Base-by-base conservation (phyloP, 2,797 vertebrate species). In the Danio tinwini region DNA sequence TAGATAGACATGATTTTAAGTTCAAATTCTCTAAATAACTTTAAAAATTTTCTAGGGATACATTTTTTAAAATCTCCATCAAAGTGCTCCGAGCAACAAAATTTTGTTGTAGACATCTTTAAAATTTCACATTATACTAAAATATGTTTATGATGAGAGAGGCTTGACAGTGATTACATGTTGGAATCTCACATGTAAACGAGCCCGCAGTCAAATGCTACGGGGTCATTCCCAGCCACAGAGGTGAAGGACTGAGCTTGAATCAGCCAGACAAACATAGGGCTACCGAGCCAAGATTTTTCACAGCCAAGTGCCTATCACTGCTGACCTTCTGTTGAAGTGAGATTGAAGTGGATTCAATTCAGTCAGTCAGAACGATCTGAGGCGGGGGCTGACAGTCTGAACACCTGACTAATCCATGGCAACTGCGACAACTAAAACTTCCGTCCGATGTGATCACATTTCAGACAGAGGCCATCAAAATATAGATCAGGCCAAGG, bases 401-500 rank as follows among this genome's bases (percentile, higher is more conserved):
- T 56, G 47, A 47, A 68, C 58, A 76, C 53, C 53, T 63, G 52
- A 73, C 61, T 42, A 39, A 72, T 69, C 61, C 14, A 21, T 14
- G 14, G 42, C 74, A 77, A 62, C 44, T 68, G 68, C 19, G 9
- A 72, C 67, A 67, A 74, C 52, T 42, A 55, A 53, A 21, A 37
- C 68, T 61, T 17, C 4, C 10, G 29, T 52, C 29, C 37, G 64
- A 52, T 29, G 62, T 42, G 53, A 72, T 82, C 72, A 19, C 29
- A 39, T 84, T 83, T 84, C 81, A 81, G 67, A 49, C 44, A 7
- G 37, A n/a, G 14, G 50, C 49, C 49, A 69, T 65, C 64, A 82
- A 65, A 64, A 73, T 47, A 81, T 37, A 13, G 39, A 44, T 1
- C 29, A 40, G n/a, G 17, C 76, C 68, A 39, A 61, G 49, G 5